These are phyloP conservation scores for Zaprionus inermis DNA, from an alignment of 1,140 invertebrate genomes.

Conservation along the genomic window DNA sequence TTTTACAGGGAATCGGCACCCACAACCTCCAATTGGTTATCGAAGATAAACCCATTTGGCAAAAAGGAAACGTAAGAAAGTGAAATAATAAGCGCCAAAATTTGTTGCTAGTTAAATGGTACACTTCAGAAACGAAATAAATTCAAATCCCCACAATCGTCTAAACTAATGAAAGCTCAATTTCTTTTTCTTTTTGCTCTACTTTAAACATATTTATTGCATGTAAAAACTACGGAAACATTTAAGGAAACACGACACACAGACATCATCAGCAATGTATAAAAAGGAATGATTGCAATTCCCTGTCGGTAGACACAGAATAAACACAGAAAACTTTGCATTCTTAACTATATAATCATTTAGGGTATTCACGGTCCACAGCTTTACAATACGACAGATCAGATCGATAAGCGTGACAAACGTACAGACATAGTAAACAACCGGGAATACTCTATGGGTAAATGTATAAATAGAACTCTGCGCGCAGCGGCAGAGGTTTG, in stretches of 20 bases:
- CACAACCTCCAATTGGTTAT: conserved; percentile 86
- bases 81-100: background rate
- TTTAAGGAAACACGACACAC: conserved; percentile 35
- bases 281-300: conserved; percentile 72
- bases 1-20: conserved; percentile 59
- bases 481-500: conserved; percentile 52
- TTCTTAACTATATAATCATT: conserved; percentile 58
- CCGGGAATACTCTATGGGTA: conserved; percentile 26
- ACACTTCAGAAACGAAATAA: conserved; percentile 43
- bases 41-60: conserved; percentile 90
- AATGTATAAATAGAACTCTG: conserved; percentile 43
- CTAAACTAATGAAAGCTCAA: conserved; percentile 3
- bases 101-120: conserved; percentile 47
- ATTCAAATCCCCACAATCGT: conserved; percentile 20
- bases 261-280: conserved; percentile 41
- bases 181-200: background rate
- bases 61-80: conserved; percentile 87
- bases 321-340: conserved; percentile 51
- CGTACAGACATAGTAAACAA: background rate
- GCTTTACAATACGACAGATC: background rate
- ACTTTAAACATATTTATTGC: conserved; percentile 56
- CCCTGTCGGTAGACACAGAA: conserved; percentile 42
- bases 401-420: background rate
- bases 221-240: conserved; percentile 53
- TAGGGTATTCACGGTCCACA: conserved; percentile 3